phyloP scores from a whole-genome alignment of 1,140 invertebrate species.

The silkworm (Bombyx mori) region DNA sequence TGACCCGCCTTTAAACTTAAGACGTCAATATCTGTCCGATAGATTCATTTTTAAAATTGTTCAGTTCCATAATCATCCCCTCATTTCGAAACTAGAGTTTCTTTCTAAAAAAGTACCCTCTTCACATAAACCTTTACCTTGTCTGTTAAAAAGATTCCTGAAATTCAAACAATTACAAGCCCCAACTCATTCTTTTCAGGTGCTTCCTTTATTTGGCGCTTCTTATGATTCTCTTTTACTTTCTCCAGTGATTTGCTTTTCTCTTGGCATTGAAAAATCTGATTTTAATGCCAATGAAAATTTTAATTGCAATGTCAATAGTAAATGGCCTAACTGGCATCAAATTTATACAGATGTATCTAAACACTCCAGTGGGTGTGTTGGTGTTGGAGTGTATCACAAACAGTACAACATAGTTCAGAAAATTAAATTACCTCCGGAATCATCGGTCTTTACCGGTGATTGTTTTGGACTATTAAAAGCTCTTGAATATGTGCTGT shows the following conservation, averaged over 20 bases:
- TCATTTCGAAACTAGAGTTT: constrained; percentile 1
- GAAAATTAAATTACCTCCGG: constrained; percentile 12
- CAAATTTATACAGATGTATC: constrained; percentile 13
- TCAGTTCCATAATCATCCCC: constrained; percentile 3
- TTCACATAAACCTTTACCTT: constrained; percentile 1
- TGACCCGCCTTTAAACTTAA: constrained; percentile 4
- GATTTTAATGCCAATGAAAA: neutral
- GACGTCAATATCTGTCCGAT: constrained; percentile 13
- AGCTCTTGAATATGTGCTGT: constrained; percentile 10
- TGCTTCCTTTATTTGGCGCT: neutral
- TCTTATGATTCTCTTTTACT: constrained; percentile 1
- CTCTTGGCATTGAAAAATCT: neutral
- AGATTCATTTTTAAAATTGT: constrained; percentile 3
- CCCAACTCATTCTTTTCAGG: neutral
- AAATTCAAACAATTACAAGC: constrained; percentile 2
- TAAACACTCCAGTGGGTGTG: constrained; percentile 7
- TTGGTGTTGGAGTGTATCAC: constrained; percentile 10
- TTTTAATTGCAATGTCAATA: neutral
- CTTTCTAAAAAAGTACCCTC: constrained; percentile 1
- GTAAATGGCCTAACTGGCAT: neutral
- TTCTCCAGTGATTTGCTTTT: constrained; percentile 1
- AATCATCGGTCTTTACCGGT: constrained; percentile 12
- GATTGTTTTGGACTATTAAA: constrained; percentile 11
- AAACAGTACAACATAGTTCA: constrained; percentile 8
- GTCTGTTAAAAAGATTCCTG: constrained; percentile 1